Evolutionary conservation across 2,888 invertebrate species (phyloP).

Genomic region (Sphaerophoria rueppellii): DNA sequence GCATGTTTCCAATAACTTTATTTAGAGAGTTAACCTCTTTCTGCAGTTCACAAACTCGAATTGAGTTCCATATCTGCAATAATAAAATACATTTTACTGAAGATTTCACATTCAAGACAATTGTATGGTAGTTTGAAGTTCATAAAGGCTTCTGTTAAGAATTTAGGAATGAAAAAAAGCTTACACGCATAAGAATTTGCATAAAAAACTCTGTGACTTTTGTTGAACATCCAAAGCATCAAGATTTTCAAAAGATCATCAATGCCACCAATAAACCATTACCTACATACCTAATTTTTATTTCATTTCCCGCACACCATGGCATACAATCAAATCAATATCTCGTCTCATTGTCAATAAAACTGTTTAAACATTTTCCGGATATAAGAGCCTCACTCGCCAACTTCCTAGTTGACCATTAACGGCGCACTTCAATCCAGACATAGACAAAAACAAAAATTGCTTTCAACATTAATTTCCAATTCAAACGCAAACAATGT

Average conservation of each 20-base stretch:
- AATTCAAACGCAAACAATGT: conserved; percentile 47
- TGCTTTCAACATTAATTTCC: conserved; percentile 43
- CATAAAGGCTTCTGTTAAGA: too few species aligned
- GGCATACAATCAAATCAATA: conserved; percentile 17
- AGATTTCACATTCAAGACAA: too few species aligned
- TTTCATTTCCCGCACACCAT: background rate
- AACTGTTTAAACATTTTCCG: conserved; percentile 45
- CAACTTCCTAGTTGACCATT: conserved; percentile 50
- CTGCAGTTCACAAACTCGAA: conserved; percentile 78
- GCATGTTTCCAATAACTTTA: conserved; percentile 78
- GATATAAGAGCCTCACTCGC: conserved; percentile 37
- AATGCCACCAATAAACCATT: conserved; percentile 7
- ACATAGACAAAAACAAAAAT: conserved; percentile 22
- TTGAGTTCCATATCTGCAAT: conserved; percentile 80
- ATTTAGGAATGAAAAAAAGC: too few species aligned
- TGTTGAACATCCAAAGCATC: too few species aligned
- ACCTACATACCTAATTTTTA: background rate
- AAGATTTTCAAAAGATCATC: too few species aligned
- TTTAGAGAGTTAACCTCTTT: conserved; percentile 78
- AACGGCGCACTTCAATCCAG: conserved; percentile 24
- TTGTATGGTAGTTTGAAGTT: too few species aligned
- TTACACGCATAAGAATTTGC: too few species aligned
- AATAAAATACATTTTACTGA: conserved; percentile 9
- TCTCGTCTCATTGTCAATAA: conserved; percentile 38
- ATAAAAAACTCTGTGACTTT: too few species aligned